Evolutionary conservation across 2,113 vertebrate genomes (phyloP).

Genomic region (Naja naja): DNA sequence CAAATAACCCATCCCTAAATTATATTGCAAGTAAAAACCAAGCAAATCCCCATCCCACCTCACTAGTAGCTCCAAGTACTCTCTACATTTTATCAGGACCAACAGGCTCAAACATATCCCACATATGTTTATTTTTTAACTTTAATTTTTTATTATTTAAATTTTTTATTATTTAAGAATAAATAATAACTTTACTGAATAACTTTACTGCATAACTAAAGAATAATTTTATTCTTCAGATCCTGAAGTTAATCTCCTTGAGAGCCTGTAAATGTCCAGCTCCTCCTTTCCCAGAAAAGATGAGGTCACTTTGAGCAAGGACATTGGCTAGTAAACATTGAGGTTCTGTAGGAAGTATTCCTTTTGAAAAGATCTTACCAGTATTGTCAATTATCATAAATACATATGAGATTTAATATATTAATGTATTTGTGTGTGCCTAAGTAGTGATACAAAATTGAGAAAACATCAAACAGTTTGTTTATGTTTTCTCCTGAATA

Average conservation of each 20-base stretch:
- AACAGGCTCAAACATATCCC: neutral
- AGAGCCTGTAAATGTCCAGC: neutral
- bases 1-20: neutral
- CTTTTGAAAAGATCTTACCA: neutral
- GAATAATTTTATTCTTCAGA: neutral
- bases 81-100: neutral
- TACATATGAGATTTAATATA: neutral
- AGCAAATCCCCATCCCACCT: neutral
- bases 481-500: neutral
- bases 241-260: neutral
- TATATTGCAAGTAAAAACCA: neutral
- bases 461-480: neutral
- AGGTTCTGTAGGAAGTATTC: neutral
- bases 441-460: neutral
- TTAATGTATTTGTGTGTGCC: neutral
- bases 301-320: neutral
- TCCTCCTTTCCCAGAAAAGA: neutral
- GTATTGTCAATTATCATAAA: neutral
- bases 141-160: too few relatives aligned
- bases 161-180: too few relatives aligned
- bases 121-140: neutral
- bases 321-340: neutral
- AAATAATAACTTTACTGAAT: neutral
- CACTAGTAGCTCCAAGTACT: neutral
- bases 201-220: too few relatives aligned